Conservation (phyloP, 2,113 vertebrate genomes). For the Myrmecophaga tridactyla region DNA sequence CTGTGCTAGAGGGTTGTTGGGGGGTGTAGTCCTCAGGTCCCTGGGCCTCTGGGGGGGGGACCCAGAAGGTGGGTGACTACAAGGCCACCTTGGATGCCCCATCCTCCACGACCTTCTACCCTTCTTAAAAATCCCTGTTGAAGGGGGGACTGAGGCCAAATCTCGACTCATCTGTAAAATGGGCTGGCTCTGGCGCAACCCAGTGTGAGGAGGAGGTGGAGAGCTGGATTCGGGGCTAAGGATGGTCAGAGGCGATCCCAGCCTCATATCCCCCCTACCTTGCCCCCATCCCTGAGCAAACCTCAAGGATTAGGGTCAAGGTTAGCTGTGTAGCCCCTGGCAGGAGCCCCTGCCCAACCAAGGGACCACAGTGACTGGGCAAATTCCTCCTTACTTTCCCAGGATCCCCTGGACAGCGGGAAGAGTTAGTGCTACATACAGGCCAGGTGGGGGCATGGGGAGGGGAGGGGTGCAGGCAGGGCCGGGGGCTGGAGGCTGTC, state of each 20-base stretch:
- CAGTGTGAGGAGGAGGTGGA: background rate
- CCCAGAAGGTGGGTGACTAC: background rate
- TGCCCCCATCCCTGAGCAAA: background rate
- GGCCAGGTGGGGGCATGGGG: conserved; percentile 13
- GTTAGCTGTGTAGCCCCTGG: background rate
- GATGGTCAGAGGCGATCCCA: background rate
- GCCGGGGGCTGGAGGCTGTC: background rate
- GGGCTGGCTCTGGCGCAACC: background rate
- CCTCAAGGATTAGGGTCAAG: background rate
- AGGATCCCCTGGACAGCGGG: background rate
- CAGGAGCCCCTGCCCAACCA: background rate
- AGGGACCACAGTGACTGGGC: background rate
- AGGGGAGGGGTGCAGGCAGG: background rate
- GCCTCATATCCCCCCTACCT: background rate
- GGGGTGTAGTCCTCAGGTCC: background rate
- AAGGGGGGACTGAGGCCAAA: background rate
- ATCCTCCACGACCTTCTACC: background rate
- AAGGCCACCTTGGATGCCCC: background rate
- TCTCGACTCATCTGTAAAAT: background rate
- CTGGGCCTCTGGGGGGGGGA: background rate
- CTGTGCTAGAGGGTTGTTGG: background rate
- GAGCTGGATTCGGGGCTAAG: background rate
- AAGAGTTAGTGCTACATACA: conserved; percentile 51
- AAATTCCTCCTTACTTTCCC: background rate
- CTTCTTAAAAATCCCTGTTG: background rate